phyloP scores from a whole-genome alignment of 2,797 vertebrate genomes.

The Channa striata region DNA sequence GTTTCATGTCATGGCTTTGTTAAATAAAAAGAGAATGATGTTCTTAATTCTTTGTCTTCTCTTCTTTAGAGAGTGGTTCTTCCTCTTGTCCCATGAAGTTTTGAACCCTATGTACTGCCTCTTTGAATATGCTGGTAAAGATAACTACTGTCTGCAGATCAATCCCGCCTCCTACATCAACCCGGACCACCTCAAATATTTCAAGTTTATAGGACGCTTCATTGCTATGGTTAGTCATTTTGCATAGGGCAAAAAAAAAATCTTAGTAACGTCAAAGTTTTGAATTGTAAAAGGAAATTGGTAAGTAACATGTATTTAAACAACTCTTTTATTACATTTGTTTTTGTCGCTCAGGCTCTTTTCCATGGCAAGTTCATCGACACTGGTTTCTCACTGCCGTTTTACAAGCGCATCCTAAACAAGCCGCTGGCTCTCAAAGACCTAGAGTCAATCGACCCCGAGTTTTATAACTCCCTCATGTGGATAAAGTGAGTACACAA shows the following conservation, averaged over 20 bases:
- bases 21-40: too few species aligned
- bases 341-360: slow-evolving; percentile 86
- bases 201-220: slow-evolving; percentile 98
- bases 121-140: slow-evolving; percentile 99
- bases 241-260: too few species aligned
- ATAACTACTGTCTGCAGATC: slow-evolving; percentile 99
- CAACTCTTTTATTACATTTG: not conserved
- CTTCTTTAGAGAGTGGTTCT: slow-evolving; percentile 95
- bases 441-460: slow-evolving; percentile 97
- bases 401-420: slow-evolving; percentile 98
- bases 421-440: slow-evolving; percentile 96
- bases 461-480: slow-evolving; percentile 99
- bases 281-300: too few species aligned
- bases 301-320: not conserved
- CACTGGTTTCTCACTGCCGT: slow-evolving; percentile 98
- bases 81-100: slow-evolving; percentile 98
- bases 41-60: not conserved
- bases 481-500: slow-evolving; percentile 95
- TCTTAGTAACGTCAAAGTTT: not conserved
- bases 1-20: not conserved
- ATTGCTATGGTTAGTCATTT: slow-evolving; percentile 91
- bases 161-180: slow-evolving; percentile 99
- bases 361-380: slow-evolving; percentile 99
- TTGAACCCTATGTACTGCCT: slow-evolving; percentile 99
- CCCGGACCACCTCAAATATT: slow-evolving; percentile 98